These are phyloP conservation scores for Glaucomys volans DNA, from an alignment of 2,113 vertebrate species.

Conservation along the genomic window DNA sequence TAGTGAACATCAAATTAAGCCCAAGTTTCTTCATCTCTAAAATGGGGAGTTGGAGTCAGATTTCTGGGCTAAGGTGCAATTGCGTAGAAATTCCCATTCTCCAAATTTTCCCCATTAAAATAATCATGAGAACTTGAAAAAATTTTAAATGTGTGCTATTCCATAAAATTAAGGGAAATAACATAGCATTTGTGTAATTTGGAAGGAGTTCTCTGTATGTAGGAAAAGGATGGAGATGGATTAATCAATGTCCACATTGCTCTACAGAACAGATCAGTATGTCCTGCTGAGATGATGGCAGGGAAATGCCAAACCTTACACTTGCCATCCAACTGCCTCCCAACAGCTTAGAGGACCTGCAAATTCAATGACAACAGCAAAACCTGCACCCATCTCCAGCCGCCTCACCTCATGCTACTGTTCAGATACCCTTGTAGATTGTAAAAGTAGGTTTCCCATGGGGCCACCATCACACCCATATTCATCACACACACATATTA, in stretches of 20 bases:
- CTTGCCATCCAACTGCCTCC: background rate
- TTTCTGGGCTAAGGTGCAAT: background rate
- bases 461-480: background rate
- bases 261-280: background rate
- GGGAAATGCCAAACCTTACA: background rate
- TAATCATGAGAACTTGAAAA: background rate
- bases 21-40: background rate
- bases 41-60: background rate
- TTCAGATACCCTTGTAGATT: background rate
- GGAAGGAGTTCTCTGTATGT: background rate
- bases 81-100: background rate
- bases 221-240: background rate
- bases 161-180: background rate
- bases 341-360: background rate
- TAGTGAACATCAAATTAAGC: background rate
- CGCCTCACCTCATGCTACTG: background rate
- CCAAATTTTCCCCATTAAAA: background rate
- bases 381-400: background rate
- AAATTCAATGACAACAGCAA: background rate
- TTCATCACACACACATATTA: background rate
- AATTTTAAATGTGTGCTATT: background rate
- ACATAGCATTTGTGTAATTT: background rate
- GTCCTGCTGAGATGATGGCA: background rate
- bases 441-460: background rate
- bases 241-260: background rate